phyloP scores from a whole-genome alignment of 1,140 invertebrate species.

The Planococcus citri region DNA sequence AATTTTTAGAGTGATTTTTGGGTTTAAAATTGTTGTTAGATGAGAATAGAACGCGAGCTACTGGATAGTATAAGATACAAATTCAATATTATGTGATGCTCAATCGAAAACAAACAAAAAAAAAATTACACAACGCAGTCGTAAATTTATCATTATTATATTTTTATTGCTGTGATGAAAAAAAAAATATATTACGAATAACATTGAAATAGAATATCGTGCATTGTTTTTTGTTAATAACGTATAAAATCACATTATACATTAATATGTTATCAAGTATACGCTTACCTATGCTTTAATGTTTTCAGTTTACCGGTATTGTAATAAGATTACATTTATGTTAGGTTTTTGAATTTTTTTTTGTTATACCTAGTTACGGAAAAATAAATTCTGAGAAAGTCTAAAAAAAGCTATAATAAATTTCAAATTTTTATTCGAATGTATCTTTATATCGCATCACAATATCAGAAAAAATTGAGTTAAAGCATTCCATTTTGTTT shows the following conservation, averaged over 20 bases:
- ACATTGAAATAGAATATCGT: neutral
- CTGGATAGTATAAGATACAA: too few species aligned
- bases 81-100: conserved; percentile 1
- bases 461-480: neutral
- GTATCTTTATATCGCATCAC: too few species aligned
- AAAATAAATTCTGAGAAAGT: neutral
- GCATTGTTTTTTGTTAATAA: neutral
- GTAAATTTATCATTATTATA: neutral
- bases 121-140: neutral
- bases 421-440: neutral
- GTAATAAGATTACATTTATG: neutral
- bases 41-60: too few species aligned
- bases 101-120: neutral
- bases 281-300: conserved; percentile 1
- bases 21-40: too few species aligned
- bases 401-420: neutral
- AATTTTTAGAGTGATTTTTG: too few species aligned
- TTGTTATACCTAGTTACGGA: neutral
- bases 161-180: neutral
- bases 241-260: neutral
- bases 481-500: neutral
- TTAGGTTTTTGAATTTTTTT: neutral
- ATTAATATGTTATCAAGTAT: conserved; percentile 5
- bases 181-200: neutral
- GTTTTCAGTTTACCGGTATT: neutral